phyloP scores from a whole-genome alignment of 2,113 vertebrate genomes.

The Gambusia affinis region DNA sequence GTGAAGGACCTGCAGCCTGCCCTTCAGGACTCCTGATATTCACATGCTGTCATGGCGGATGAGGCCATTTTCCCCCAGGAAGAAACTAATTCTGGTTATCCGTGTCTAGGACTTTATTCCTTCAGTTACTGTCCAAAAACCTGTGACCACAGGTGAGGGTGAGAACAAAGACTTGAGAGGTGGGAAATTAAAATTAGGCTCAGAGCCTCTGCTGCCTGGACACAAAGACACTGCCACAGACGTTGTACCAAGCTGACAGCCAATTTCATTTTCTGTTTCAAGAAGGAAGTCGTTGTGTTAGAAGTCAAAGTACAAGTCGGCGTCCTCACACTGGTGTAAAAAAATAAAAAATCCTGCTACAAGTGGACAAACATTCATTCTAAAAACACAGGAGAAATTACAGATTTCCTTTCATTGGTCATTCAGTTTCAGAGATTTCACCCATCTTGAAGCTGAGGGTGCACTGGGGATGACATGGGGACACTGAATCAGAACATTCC shows the following conservation, averaged over 20 bases:
- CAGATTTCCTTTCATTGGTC: conserved; percentile 27
- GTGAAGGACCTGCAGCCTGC: conserved; percentile 23
- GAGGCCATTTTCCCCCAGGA: conserved; percentile 44
- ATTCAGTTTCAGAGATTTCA: conserved; percentile 15
- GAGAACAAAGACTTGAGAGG: conserved; percentile 49
- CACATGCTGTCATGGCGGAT: conserved; percentile 27
- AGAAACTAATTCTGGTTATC: conserved; percentile 49
- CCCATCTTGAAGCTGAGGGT: conserved; percentile 10
- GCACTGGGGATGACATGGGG: background rate
- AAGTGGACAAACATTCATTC: conserved; percentile 26
- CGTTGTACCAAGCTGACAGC: conserved; percentile 43
- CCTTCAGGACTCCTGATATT: conserved; percentile 31
- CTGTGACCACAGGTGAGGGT: conserved; percentile 44
- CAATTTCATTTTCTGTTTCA: conserved; percentile 62
- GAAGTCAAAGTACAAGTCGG: conserved; percentile 47
- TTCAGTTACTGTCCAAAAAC: conserved; percentile 40
- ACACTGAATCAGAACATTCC: background rate
- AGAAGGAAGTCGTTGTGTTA: conserved; percentile 37
- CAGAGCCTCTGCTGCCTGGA: conserved; percentile 20
- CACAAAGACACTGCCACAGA: conserved; percentile 16
- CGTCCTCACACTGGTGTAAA: conserved; percentile 16
- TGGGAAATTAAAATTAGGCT: conserved; percentile 34
- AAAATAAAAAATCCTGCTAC: conserved; percentile 27
- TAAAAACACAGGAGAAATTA: conserved; percentile 2
- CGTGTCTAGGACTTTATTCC: conserved; percentile 34